phyloP scores from a whole-genome alignment of 2,113 vertebrate genomes.

The Sigmodon hispidus region DNA sequence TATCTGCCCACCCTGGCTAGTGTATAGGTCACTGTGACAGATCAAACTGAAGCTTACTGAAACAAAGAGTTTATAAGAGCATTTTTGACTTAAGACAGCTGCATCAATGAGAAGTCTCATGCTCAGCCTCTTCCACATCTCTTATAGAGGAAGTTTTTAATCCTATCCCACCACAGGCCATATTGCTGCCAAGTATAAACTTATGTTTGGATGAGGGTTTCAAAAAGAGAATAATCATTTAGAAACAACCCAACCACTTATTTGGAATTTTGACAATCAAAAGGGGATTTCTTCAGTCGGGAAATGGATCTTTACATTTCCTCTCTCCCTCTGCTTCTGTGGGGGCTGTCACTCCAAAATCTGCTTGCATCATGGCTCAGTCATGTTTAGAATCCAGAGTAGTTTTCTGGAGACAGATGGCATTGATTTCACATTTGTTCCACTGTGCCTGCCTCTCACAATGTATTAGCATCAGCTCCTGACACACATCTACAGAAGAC shows the following conservation, averaged over 20 bases:
- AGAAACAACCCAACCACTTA: background rate
- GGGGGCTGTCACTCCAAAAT: background rate
- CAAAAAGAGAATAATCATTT: background rate
- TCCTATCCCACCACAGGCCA: background rate
- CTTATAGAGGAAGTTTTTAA: background rate
- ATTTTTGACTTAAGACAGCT: background rate
- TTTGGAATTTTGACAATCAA: background rate
- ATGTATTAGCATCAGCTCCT: slow-evolving; percentile 61
- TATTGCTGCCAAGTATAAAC: background rate
- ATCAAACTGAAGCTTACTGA: background rate
- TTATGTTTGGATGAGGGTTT: background rate
- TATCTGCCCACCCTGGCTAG: background rate
- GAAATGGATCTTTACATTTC: background rate
- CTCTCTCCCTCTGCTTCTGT: background rate
- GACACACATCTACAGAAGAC: slow-evolving; percentile 59
- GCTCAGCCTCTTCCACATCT: background rate
- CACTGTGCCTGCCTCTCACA: slow-evolving; percentile 53
- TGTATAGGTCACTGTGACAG: background rate
- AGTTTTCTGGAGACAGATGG: slow-evolving; percentile 74
- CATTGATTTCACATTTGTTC: slow-evolving; percentile 75
- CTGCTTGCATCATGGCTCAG: slow-evolving; percentile 34
- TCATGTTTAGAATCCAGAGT: slow-evolving; percentile 53
- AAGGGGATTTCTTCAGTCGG: slow-evolving; percentile 24
- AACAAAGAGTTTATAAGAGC: background rate
- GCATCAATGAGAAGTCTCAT: background rate